Percentiles rank a stretch among this genome's conserved stretches.
Evolutionary conservation across 2,113 vertebrate species (phyloP).

Genomic region (Saiga tatarica): DNA sequence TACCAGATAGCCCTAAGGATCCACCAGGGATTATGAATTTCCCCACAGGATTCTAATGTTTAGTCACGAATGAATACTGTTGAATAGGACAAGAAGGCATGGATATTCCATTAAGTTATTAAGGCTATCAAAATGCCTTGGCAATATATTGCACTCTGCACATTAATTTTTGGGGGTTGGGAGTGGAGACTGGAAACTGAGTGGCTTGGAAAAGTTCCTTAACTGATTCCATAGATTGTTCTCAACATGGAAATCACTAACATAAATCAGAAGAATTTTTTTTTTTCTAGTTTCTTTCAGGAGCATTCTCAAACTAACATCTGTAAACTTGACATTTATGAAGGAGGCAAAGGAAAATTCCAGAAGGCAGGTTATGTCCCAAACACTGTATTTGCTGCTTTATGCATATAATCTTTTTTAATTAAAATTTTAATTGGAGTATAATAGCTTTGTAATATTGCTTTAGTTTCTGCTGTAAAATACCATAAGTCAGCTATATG

Average conservation of each 20-base stretch:
- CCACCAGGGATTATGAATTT: not conserved
- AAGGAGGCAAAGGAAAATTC: not conserved
- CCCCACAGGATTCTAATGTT: not conserved
- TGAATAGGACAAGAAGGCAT: not conserved
- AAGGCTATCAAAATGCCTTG: not conserved
- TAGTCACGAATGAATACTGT: not conserved
- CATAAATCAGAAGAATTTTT: not conserved
- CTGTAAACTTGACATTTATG: not conserved
- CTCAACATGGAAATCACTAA: not conserved
- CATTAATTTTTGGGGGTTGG: rapidly evolving
- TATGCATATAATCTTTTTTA: not conserved
- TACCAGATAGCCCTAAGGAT: not conserved
- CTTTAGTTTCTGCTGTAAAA: not conserved
- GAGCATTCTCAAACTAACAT: not conserved
- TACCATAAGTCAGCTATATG: not conserved
- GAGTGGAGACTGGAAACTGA: not conserved
- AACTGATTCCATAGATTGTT: not conserved
- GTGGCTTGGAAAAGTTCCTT: not conserved
- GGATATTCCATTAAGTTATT: not conserved
- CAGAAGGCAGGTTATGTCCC: not conserved
- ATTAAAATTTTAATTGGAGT: not conserved
- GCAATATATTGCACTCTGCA: not conserved
- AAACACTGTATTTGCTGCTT: not conserved
- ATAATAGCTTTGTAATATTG: not conserved
- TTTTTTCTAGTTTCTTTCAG: not conserved